Evolutionary conservation across 1,140 invertebrate genomes (phyloP).

Genomic region (Fopius arisanus): DNA sequence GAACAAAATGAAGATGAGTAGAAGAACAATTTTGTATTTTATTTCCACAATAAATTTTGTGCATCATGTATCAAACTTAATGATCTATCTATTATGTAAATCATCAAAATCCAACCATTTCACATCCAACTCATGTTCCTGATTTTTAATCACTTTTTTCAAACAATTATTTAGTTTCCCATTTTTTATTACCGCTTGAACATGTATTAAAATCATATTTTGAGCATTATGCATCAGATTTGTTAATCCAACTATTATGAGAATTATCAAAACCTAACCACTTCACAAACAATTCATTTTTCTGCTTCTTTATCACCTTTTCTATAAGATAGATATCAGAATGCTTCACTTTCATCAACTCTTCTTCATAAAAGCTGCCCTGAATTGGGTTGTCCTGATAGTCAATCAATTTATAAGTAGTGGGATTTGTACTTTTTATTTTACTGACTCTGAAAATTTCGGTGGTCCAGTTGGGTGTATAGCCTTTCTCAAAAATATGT

Average conservation of each 20-base stretch:
- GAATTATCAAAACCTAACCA: conserved; percentile 23
- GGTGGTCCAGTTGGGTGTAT: conserved; percentile 15
- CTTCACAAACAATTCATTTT: conserved; percentile 18
- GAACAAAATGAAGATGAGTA: no score
- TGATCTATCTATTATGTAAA: no score
- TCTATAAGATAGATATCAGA: conserved; percentile 22
- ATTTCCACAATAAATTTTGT: no score
- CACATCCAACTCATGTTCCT: no score
- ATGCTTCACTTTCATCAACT: conserved; percentile 16
- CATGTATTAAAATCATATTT: background rate
- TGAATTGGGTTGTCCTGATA: no score
- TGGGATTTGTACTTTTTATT: no score
- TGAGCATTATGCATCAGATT: background rate
- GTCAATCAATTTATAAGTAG: no score
- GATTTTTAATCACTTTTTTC: no score
- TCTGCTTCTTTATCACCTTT: background rate
- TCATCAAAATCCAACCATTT: no score
- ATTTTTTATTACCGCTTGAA: background rate
- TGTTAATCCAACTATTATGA: conserved; percentile 6
- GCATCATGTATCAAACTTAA: no score
- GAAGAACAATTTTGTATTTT: background rate
- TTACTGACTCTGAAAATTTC: no score
- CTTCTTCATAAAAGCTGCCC: conserved; percentile 23
- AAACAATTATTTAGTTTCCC: background rate
- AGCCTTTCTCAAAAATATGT: conserved; percentile 20